Conservation (phyloP, 2,797 vertebrate genomes). For the Acrossocheilus wenchowensis region DNA sequence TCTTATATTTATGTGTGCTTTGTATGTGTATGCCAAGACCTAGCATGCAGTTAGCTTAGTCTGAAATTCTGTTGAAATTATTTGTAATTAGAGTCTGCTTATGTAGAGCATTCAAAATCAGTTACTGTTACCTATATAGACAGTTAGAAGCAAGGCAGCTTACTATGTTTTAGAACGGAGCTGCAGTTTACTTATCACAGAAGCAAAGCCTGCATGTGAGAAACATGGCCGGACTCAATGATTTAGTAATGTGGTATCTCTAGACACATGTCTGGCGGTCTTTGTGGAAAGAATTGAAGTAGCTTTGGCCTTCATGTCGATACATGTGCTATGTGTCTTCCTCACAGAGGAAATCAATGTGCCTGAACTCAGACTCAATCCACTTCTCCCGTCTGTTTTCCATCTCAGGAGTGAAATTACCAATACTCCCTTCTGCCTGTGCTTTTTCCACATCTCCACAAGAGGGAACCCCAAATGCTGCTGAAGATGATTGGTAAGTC, state of each 20-base stretch:
- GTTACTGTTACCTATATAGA: background rate
- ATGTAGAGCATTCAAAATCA: background rate
- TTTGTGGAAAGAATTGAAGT: background rate
- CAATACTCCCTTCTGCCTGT: conserved; percentile 74
- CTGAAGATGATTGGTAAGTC: conserved; percentile 55
- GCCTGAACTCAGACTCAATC: background rate
- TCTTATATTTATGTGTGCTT: background rate
- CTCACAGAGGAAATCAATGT: conserved; percentile 8
- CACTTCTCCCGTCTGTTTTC: background rate
- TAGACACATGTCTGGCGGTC: background rate
- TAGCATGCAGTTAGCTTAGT: background rate
- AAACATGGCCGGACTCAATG: background rate
- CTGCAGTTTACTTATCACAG: background rate
- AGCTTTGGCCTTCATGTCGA: background rate
- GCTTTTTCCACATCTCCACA: conserved; percentile 43
- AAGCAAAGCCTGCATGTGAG: background rate
- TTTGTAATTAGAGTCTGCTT: background rate
- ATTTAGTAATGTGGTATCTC: background rate
- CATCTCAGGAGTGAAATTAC: conserved; percentile 74
- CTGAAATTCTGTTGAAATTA: background rate
- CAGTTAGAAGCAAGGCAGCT: background rate
- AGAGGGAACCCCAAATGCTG: conserved; percentile 10
- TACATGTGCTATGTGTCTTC: conserved; percentile 8
- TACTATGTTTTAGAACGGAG: background rate
- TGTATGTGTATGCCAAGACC: background rate